Conservation (phyloP, 2,113 vertebrate species). For the Tenrec ecaudatus region DNA sequence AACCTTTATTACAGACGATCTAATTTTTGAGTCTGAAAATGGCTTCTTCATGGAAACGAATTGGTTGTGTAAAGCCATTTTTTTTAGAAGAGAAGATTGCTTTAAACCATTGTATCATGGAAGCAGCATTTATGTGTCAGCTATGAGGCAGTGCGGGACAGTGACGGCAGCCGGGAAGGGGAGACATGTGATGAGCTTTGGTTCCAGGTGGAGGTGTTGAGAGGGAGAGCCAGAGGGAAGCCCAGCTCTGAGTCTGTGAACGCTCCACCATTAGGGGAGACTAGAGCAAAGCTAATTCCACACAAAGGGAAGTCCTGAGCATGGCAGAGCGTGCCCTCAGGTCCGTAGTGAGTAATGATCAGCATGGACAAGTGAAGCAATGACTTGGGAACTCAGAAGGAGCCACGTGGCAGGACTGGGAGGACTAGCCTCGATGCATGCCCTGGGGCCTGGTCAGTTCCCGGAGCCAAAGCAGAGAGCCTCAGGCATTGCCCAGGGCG, state of each 20-base stretch:
- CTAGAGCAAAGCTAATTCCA: too few species aligned
- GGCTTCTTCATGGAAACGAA: not conserved
- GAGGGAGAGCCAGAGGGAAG: not conserved
- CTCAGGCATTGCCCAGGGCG: not conserved
- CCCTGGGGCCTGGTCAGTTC: not conserved
- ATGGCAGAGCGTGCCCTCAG: not conserved
- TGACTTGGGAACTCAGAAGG: not conserved
- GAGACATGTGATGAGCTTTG: not conserved
- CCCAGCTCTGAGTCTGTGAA: not conserved
- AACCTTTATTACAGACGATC: not conserved
- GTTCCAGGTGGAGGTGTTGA: not conserved
- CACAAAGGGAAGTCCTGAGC: not conserved
- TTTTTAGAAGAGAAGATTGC: not conserved
- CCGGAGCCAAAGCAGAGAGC: not conserved
- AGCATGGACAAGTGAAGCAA: not conserved
- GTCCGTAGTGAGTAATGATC: not conserved
- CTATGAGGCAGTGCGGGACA: not conserved
- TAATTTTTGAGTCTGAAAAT: not conserved
- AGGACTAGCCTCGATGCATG: not conserved
- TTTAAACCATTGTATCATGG: not conserved
- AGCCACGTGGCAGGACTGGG: not conserved
- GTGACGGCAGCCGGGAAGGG: not conserved
- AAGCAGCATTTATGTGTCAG: not conserved
- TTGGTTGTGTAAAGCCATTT: not conserved
- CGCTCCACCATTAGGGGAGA: not conserved